These are phyloP conservation scores for Epinotia ramella DNA, from an alignment of 2,888 invertebrate species.

Conservation along the genomic window DNA sequence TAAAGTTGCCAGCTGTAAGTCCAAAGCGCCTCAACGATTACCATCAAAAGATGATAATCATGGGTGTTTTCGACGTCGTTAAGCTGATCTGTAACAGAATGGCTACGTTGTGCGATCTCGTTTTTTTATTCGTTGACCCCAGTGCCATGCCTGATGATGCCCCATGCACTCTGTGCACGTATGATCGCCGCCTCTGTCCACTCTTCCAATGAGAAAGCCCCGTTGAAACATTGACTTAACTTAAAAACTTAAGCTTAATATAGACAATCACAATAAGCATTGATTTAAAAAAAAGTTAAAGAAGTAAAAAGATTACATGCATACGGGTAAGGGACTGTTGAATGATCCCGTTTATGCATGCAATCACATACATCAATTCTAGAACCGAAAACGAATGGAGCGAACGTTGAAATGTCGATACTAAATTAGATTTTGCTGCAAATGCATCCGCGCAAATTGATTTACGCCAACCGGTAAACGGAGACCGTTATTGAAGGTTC, in stretches of 20 bases:
- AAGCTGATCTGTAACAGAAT: conserved; percentile 85
- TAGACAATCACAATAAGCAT: conserved; percentile 72
- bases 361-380: conserved; percentile 63
- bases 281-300: conserved; percentile 50
- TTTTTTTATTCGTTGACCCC: conserved; percentile 62
- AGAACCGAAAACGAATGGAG: conserved; percentile 60
- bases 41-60: conserved; percentile 86
- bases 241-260: conserved; percentile 50
- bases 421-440: conserved; percentile 12
- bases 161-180: conserved; percentile 69
- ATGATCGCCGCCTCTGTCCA: conserved; percentile 59
- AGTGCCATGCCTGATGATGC: conserved; percentile 54
- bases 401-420: conserved; percentile 45
- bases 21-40: conserved; percentile 82
- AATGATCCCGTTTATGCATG: conserved; percentile 58
- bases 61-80: conserved; percentile 85
- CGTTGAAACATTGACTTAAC: conserved; percentile 55
- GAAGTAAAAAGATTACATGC: conserved; percentile 53
- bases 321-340: conserved; percentile 63
- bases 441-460: conserved; percentile 21
- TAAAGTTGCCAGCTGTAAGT: conserved; percentile 77
- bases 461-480: conserved; percentile 31
- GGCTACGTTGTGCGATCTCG: conserved; percentile 81
- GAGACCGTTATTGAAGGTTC: conserved; percentile 52
- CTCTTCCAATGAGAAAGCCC: conserved; percentile 50